Conservation (phyloP, 2,797 vertebrate genomes). For the Momotus momota region DNA sequence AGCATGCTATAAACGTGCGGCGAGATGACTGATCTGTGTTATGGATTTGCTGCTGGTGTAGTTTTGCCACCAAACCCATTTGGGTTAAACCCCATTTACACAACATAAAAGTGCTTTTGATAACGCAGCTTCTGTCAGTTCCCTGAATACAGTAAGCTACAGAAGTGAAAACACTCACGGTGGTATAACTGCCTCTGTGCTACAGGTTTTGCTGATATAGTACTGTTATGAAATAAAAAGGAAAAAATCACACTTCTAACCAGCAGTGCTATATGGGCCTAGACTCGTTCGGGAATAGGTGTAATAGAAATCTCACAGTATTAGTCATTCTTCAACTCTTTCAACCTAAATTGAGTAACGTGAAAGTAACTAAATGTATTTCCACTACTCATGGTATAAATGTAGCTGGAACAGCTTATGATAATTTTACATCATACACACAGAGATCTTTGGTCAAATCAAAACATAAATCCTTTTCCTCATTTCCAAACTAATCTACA, state of each 20-base stretch:
- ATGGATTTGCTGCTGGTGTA: not conserved
- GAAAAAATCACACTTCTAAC: not conserved
- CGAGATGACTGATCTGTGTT: not conserved
- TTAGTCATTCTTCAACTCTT: slow-evolving; percentile 42
- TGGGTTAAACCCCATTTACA: not conserved
- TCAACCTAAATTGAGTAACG: not conserved
- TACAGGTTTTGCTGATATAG: not conserved
- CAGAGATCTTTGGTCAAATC: slow-evolving; percentile 6
- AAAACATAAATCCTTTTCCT: slow-evolving; percentile 15
- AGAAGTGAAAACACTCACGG: not conserved
- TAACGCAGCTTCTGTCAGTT: not conserved
- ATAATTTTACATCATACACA: not conserved
- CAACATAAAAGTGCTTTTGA: not conserved
- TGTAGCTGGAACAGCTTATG: not conserved
- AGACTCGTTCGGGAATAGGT: slow-evolving; percentile 35
- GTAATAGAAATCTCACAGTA: slow-evolving; percentile 36
- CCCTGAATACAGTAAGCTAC: not conserved
- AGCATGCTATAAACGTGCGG: not conserved
- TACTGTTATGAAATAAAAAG: not conserved
- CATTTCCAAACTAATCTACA: not conserved
- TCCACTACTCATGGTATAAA: slow-evolving; percentile 1
- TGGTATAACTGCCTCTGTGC: not conserved
- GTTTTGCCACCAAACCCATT: not conserved
- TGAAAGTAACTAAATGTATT: slow-evolving; percentile 15
- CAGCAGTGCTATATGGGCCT: not conserved